Evolutionary conservation across 2,113 vertebrate species (phyloP).

Genomic region (Rhadina sibilatrix): DNA sequence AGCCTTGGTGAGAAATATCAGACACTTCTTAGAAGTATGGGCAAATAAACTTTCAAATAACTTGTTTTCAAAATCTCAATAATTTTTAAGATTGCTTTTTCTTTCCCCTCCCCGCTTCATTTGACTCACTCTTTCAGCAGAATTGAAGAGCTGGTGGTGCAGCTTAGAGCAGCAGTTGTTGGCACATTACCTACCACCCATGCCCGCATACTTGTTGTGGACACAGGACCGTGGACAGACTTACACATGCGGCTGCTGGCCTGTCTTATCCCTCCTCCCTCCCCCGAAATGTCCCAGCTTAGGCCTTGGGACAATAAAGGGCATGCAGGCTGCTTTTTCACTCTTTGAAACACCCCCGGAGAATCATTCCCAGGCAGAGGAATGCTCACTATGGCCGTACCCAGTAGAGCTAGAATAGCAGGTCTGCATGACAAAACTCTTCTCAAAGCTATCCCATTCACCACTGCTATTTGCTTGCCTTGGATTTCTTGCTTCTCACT

Average conservation of each 20-base stretch:
- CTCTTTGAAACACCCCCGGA: constrained; percentile 65
- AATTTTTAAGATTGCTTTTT: not conserved
- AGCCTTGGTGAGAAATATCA: not conserved
- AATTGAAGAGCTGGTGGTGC: not conserved
- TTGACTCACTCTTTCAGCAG: not conserved
- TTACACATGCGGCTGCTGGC: not conserved
- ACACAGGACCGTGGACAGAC: not conserved
- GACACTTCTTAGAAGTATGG: not conserved
- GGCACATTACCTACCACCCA: constrained; percentile 25
- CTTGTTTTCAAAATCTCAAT: not conserved
- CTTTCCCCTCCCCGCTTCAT: not conserved
- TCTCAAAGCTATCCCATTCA: constrained; percentile 46
- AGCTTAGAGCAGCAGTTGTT: constrained; percentile 21
- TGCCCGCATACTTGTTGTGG: not conserved
- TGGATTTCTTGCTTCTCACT: constrained; percentile 43
- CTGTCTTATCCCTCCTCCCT: constrained; percentile 9
- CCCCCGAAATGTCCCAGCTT: constrained; percentile 55
- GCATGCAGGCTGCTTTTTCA: constrained; percentile 45
- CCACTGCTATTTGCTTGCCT: constrained; percentile 25
- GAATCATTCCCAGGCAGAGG: constrained; percentile 56
- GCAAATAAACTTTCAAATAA: not conserved
- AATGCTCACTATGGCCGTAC: constrained; percentile 62
- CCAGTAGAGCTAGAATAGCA: constrained; percentile 51
- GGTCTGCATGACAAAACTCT: constrained; percentile 61
- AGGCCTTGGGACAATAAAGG: constrained; percentile 52